Base-by-base conservation (phyloP, 2,797 vertebrate species). In the Parauchenoglanis ngamensis region DNA sequence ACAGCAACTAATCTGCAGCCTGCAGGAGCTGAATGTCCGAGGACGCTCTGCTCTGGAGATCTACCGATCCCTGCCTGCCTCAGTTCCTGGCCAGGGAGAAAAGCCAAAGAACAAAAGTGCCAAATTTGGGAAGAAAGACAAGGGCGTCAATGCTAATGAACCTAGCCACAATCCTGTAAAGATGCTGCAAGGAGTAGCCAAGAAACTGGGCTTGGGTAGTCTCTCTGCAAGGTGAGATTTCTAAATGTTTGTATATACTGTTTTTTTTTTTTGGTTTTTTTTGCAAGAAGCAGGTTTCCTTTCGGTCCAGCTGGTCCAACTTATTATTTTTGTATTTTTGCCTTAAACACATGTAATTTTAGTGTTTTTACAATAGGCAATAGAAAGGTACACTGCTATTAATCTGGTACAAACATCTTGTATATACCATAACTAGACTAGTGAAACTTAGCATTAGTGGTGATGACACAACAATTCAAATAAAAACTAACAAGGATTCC, bases 101-200 rank as follows among this genome's bases (percentile, higher is more conserved):
- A 98, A 97, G 90, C 92, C 92, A 89, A 98, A 97, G 93, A 91
- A 88, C 88, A 98, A 96, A 92, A 87, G 83, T 80, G 87, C 90
- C 91, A 96, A 96, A 88, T 87, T 92, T 56, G 93, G 93, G 88
- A 96, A 94, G 93, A 99, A 97, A 92, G 93, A 92, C 84, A 95
- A 94, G 94, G 85, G 87, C 21, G 93, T 93, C 81, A 92, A 93
- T 87, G 83, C 86, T 0, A 81, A 88, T 84, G 90, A 90, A 89
- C 89, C 88, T 0, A 93, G 11, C 90, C 95, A 76, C 86, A 97
- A 97, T 92, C 96, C 97, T 31, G 94, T 99, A 87, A 98, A 97
- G 96, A 96, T 94, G 93, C 93, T 99, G 89, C 98, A 99, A 92
- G 95, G 89, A 67, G 90, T 97, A 75, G 97, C 98, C 83, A 98